Percentiles rank a stretch among this genome's conserved stretches.
Conservation (phyloP, 2,888 invertebrate species). For the Leptura quadrifasciata region DNA sequence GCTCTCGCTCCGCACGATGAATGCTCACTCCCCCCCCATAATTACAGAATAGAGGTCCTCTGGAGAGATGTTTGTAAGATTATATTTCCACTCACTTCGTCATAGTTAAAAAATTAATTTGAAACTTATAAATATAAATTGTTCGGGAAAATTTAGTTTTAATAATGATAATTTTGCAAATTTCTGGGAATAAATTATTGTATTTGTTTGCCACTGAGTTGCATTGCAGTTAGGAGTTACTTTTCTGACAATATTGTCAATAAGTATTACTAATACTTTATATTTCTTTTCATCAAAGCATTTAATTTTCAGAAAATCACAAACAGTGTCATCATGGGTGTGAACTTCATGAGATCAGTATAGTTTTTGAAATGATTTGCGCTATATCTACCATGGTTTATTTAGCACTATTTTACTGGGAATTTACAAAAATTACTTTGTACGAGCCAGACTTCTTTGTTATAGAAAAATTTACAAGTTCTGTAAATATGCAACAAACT, state of each 20-base stretch:
- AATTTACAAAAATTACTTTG: constrained; percentile 53
- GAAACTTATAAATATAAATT: too few species aligned
- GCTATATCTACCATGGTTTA: constrained; percentile 51
- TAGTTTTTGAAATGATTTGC: constrained; percentile 59
- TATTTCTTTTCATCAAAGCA: constrained; percentile 8
- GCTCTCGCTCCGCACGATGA: too few species aligned
- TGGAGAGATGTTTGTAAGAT: too few species aligned
- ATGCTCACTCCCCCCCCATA: too few species aligned
- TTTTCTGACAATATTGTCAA: background rate
- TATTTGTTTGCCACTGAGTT: too few species aligned
- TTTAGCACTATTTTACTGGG: constrained; percentile 52
- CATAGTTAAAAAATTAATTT: too few species aligned
- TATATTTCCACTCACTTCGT: too few species aligned
- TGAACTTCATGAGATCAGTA: constrained; percentile 54
- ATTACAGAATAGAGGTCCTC: too few species aligned
- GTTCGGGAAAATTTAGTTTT: too few species aligned
- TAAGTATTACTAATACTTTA: background rate
- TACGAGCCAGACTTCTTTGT: constrained; percentile 48
- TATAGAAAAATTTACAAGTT: constrained; percentile 14
- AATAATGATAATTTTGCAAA: too few species aligned
- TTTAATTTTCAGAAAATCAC: constrained; percentile 51
- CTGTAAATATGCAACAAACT: constrained; percentile 4
- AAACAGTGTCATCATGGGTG: constrained; percentile 57
- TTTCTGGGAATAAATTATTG: too few species aligned
- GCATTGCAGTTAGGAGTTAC: too few species aligned